Base-by-base conservation (phyloP, 2,888 invertebrate genomes). In the Pristionchus arcanus region DNA sequence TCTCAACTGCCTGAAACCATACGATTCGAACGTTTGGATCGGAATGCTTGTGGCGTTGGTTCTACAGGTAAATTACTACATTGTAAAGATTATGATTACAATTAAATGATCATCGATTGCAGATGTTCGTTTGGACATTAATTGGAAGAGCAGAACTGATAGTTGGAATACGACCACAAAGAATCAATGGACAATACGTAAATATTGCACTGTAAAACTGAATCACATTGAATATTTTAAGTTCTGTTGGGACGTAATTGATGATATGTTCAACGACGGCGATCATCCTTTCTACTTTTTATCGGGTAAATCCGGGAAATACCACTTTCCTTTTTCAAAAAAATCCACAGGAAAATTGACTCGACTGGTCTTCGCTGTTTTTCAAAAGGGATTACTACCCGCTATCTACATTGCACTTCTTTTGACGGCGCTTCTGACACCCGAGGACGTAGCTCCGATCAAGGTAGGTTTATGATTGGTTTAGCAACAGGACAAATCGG, bases 191-290 rank as follows among this genome's bases (percentile, higher is more conserved):
- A 21, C 25, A 63, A 63, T 31, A 85, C 25, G 85, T 85, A 15
- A 34, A 3, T 42, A 9, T 5, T 42, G 42, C 42, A 9, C 42
- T 42, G 5, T 5, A 9, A 9, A 3, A 42, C 42, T 42, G 3
- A 9, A 42, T 49, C 49, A 49, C 5, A 11, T 3, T 19, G 19
- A n/a, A n/a, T n/a, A 3, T 9, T 25, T 5, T 49, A 19, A 85
- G 84, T 85, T 85, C 28, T 9, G 59, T 0, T 85, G 84, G 84
- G 55, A 55, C 21, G 84, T 85, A 2, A 34, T 85, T 11, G 59
- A 85, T 21, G 59, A 85, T 11, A 85, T 87, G 37, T 68, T 87
- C 42, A 87, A 87, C 3, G 81, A 28, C 19, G 53, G 81, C 3
- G 55, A 55, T 19, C 55, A 59, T 5, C 59, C 84, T 0, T 85